phyloP scores from a whole-genome alignment of 2,797 vertebrate genomes.

The Gallirallus australis region DNA sequence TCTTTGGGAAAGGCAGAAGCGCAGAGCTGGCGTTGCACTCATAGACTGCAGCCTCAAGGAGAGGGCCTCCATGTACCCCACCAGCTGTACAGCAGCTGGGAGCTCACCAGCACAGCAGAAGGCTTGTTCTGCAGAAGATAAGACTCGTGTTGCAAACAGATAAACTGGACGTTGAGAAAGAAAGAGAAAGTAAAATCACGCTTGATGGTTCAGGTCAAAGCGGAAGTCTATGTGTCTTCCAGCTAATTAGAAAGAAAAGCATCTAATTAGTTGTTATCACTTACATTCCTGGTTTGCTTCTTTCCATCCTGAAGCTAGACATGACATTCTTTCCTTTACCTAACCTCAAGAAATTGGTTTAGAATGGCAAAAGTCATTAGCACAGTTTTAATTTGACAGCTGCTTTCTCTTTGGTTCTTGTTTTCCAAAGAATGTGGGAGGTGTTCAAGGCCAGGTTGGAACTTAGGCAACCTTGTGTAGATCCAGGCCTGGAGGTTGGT shows the following conservation, averaged over 20 bases:
- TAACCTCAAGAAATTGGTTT: neutral
- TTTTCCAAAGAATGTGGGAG: neutral
- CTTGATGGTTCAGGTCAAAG: neutral
- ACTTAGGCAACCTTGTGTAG: too few species aligned
- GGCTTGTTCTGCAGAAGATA: neutral
- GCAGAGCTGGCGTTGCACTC: neutral
- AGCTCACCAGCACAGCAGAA: neutral
- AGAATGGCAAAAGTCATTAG: neutral
- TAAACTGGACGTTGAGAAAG: neutral
- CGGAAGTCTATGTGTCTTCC: neutral
- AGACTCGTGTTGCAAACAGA: neutral
- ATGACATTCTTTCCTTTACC: neutral
- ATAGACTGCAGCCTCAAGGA: neutral
- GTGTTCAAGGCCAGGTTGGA: too few species aligned
- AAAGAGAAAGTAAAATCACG: slow-evolving; percentile 1
- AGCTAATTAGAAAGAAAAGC: neutral
- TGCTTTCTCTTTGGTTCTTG: neutral
- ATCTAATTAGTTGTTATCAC: neutral
- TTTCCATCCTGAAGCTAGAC: neutral
- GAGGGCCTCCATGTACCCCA: neutral
- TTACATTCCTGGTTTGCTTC: neutral
- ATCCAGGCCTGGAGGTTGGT: too few species aligned
- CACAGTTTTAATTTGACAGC: neutral
- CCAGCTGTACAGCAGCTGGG: neutral
- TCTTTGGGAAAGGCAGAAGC: neutral